These are phyloP conservation scores for Falco cherrug DNA, from an alignment of 2,797 vertebrate genomes.

Conservation along the genomic window DNA sequence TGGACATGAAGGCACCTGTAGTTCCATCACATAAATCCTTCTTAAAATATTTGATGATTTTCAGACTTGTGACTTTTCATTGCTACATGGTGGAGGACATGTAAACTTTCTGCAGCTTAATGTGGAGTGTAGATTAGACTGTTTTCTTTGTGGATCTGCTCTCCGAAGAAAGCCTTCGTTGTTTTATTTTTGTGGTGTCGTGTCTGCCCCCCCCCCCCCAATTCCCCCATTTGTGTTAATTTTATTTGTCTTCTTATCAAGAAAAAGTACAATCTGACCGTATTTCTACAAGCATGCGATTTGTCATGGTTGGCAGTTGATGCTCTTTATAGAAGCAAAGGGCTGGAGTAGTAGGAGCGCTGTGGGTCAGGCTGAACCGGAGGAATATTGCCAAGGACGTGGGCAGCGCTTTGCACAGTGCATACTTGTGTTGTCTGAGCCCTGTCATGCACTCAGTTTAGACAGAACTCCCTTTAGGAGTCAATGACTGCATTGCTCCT, in stretches of 20 bases:
- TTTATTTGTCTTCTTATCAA: slow-evolving; percentile 53
- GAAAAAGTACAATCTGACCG: slow-evolving; percentile 33
- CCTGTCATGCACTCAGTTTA: slow-evolving; percentile 30
- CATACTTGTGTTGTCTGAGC: slow-evolving; percentile 15
- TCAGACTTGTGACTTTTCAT: background rate
- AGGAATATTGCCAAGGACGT: slow-evolving; percentile 40
- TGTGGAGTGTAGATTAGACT: background rate
- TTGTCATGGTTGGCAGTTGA: slow-evolving; percentile 33
- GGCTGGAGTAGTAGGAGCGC: background rate
- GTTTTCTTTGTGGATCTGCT: background rate
- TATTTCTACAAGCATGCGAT: background rate
- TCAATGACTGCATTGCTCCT: background rate
- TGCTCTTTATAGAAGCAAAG: slow-evolving; percentile 31
- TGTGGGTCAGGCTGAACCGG: slow-evolving; percentile 58
- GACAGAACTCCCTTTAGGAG: slow-evolving; percentile 1
- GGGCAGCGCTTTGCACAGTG: slow-evolving; percentile 35
- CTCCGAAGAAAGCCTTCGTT: slow-evolving; percentile 9
- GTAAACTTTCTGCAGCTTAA: background rate
- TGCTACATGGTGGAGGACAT: background rate
- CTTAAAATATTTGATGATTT: background rate
- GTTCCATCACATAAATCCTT: background rate
- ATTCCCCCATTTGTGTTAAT: background rate
- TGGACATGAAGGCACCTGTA: background rate
- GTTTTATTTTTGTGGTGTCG: background rate
- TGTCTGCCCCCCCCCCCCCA: background rate